These are phyloP conservation scores for Phanerotoma sp. DNA, from an alignment of 2,888 invertebrate genomes.

Conservation along the genomic window DNA sequence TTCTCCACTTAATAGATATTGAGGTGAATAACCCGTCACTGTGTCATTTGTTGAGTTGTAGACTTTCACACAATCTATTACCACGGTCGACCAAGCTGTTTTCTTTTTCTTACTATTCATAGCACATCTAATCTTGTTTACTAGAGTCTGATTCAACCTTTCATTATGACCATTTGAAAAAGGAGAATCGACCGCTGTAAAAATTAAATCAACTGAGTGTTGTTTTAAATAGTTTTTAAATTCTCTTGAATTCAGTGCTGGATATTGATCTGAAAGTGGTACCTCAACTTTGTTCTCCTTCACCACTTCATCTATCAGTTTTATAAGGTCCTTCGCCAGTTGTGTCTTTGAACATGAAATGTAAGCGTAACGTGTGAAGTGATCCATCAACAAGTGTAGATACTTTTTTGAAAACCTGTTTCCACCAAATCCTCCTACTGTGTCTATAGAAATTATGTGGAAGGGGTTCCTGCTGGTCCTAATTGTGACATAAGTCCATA, in stretches of 20 bases:
- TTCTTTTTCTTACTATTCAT: slow-evolving; percentile 35
- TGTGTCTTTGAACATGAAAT: slow-evolving; percentile 37
- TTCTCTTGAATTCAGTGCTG: slow-evolving; percentile 35
- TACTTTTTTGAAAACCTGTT: slow-evolving; percentile 40
- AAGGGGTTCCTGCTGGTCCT: slow-evolving; percentile 40
- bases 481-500: slow-evolving; percentile 37
- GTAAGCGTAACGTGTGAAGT: slow-evolving; percentile 38
- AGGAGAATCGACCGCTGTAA: slow-evolving; percentile 40
- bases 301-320: slow-evolving; percentile 25
- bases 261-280: slow-evolving; percentile 38
- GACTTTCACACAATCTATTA: slow-evolving; percentile 36
- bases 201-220: slow-evolving; percentile 34
- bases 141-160: no score
- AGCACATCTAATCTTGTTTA: slow-evolving; percentile 38
- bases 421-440: slow-evolving; percentile 42
- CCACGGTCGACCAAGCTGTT: slow-evolving; percentile 38
- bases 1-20: slow-evolving; percentile 37
- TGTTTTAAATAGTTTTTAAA: slow-evolving; percentile 34
- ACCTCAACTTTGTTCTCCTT: slow-evolving; percentile 26
- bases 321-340: slow-evolving; percentile 37
- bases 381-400: slow-evolving; percentile 38
- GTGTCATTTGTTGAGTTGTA: slow-evolving; percentile 39
- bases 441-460: slow-evolving; percentile 43
- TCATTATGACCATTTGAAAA: no score
- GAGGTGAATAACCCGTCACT: slow-evolving; percentile 34